Base-by-base conservation (phyloP, 2,888 invertebrate species). In the Dendrolimus houi region DNA sequence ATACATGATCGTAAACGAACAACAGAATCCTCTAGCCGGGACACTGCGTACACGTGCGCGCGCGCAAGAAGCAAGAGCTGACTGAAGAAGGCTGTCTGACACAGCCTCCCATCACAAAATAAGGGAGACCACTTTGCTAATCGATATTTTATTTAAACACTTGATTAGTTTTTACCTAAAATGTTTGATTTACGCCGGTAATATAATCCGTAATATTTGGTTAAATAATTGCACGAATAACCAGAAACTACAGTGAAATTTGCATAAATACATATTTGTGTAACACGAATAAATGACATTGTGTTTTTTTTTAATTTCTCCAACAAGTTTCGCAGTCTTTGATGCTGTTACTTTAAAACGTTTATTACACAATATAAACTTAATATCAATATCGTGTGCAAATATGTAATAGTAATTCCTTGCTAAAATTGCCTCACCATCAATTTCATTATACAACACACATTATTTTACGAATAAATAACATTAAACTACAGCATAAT, bases 31-130 rank as follows among this genome's bases (percentile, higher is more conserved):
- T 62, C 58, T 59, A 60, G 63, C 60, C 67, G 65, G 70, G 68
- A 69, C 68, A 68, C 64, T 62, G 64, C 60, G 67, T 63, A 87
- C 77, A 76, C 89, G 90, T 89, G 89, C 89, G 90, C 83, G 66
- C 88, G 88, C 88, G 88, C 84, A 63, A 77, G 77, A 76, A 59
- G 74, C 85, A 77, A 79, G 76, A 81, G 75, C 79, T 83, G 77
- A 90, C 89, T 90, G 86, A 83, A 86, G 86, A 83, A 86, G 84
- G 80, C 83, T 86, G 83, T 79, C 81, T 81, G 71, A 77, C 79
- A 75, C 80, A 81, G 74, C 81, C 79, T 85, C 84, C 80, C 76
- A 72, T 68, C 65, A 74, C 66, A 72, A 71, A 75, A 79, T 79
- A 78, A 77, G 78, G 76, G 77, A 81, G 72, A 64, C 12, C 12